Percentiles rank a stretch among this genome's conserved stretches.
Conservation (phyloP, 2,797 vertebrate species). For the Acipenser oxyrinchus region DNA sequence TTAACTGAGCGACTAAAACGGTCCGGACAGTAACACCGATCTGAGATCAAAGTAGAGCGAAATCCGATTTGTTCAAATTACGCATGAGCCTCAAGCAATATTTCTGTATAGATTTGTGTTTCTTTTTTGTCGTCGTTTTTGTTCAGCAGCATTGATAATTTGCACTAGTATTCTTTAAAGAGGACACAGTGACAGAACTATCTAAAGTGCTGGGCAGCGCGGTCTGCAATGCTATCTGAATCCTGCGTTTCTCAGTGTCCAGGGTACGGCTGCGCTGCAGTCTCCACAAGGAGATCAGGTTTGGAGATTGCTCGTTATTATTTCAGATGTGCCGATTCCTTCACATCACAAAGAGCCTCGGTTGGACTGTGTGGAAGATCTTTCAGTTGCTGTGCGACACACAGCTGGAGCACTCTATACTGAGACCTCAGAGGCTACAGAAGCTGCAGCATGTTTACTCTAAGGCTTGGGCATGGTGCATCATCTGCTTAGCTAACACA, state of each 20-base stretch:
- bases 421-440: background rate
- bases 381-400: background rate
- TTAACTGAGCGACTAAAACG: no score
- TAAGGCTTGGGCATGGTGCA: background rate
- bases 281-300: background rate
- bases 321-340: background rate
- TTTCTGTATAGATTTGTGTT: slow-evolving; percentile 68
- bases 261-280: background rate
- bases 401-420: background rate
- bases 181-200: no score
- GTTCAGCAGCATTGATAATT: no score
- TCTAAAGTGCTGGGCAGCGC: no score
- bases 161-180: no score
- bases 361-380: background rate
- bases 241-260: no score
- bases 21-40: slow-evolving; percentile 40
- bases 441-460: background rate
- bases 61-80: slow-evolving; percentile 76
- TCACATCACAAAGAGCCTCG: background rate
- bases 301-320: background rate
- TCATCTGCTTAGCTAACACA: slow-evolving; percentile 1
- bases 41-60: slow-evolving; percentile 78
- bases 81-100: slow-evolving; percentile 64
- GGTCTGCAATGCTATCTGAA: no score
- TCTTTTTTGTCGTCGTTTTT: slow-evolving; percentile 29